Evolutionary conservation across 2,113 vertebrate genomes (phyloP).

Genomic region (Glareola pratincola): DNA sequence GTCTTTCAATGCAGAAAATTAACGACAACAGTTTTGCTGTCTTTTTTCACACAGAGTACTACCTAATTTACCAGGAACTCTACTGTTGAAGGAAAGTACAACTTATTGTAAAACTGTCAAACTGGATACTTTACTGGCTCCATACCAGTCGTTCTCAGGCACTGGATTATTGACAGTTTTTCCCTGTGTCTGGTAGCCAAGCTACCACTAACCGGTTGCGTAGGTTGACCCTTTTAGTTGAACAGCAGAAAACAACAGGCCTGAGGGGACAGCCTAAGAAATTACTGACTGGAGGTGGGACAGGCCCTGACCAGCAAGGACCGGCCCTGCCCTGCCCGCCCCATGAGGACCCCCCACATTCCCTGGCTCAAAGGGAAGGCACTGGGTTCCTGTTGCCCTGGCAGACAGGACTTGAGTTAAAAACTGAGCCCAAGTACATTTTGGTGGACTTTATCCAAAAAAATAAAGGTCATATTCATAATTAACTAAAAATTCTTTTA

Average conservation of each 20-base stretch:
- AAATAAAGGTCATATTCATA: background rate
- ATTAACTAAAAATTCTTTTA: background rate
- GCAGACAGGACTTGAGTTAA: background rate
- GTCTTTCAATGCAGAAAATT: slow-evolving; percentile 1
- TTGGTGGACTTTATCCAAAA: background rate
- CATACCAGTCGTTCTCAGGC: background rate
- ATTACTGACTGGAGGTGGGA: background rate
- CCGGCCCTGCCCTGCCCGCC: background rate
- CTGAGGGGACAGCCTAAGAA: background rate
- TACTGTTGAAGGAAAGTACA: background rate
- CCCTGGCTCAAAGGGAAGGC: background rate
- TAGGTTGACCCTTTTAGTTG: background rate
- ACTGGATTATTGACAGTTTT: background rate
- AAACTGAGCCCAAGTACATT: background rate
- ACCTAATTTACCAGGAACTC: background rate
- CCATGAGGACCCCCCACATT: background rate
- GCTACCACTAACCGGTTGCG: background rate
- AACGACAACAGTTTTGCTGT: background rate
- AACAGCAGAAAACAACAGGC: accelerated
- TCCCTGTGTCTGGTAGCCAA: background rate
- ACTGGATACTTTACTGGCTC: background rate
- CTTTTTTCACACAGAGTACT: background rate
- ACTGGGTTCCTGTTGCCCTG: background rate
- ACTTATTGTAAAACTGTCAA: background rate
- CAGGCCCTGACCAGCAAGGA: background rate